Evolutionary conservation across 2,888 invertebrate species (phyloP).

Genomic region (Sussaba pulchella): DNA sequence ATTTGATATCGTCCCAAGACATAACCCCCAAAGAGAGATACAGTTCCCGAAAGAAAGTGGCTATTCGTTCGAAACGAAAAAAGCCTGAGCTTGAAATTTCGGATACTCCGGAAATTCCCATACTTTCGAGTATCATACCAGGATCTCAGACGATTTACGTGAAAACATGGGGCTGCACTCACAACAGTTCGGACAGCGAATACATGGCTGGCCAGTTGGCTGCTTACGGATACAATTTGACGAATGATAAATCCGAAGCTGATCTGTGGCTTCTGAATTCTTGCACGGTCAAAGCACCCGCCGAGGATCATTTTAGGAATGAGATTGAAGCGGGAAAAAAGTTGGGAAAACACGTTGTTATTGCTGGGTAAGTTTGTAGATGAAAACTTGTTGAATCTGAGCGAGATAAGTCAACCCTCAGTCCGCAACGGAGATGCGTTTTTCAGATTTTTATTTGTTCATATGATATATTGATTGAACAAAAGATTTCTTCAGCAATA

Average conservation of each 20-base stretch:
- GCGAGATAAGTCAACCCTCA: no score
- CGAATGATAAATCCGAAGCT: conserved; percentile 92
- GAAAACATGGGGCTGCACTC: conserved; percentile 99
- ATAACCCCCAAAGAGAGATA: conserved; percentile 92
- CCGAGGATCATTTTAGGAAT: conserved; percentile 97
- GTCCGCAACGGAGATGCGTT: no score
- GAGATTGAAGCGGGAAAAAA: conserved; percentile 91
- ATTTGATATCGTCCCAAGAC: conserved; percentile 92
- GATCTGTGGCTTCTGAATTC: conserved; percentile 98
- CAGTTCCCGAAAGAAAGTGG: conserved; percentile 89
- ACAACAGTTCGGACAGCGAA: conserved; percentile 98
- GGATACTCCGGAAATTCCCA: conserved; percentile 68
- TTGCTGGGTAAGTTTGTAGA: conserved; percentile 89
- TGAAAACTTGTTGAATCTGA: not conserved
- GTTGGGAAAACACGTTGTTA: conserved; percentile 93
- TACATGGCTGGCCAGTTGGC: conserved; percentile 99
- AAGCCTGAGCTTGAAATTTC: conserved; percentile 69
- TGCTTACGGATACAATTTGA: conserved; percentile 94
- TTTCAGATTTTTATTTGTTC: no score
- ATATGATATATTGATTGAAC: no score
- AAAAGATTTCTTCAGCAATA: no score
- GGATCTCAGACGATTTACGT: conserved; percentile 89
- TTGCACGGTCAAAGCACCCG: conserved; percentile 99
- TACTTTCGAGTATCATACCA: conserved; percentile 84
- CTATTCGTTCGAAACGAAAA: conserved; percentile 86